A percentile compares a stretch with the other conserved stretches of the same genome.
These are phyloP conservation scores for Drosophila greeni DNA, from an alignment of 2,888 invertebrate genomes.

Conservation along the genomic window DNA sequence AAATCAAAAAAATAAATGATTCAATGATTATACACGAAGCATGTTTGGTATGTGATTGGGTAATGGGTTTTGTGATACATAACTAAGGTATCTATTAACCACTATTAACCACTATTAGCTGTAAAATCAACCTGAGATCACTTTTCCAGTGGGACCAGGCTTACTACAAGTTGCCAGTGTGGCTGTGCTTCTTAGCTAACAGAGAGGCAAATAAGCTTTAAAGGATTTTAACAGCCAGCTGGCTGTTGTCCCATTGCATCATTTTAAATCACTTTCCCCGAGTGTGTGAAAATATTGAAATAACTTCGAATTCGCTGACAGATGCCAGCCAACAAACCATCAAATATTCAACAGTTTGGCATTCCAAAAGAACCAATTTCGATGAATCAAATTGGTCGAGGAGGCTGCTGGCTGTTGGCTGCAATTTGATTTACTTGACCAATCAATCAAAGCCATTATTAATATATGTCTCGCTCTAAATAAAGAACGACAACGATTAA, in stretches of 20 bases:
- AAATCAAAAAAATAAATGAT: conserved; percentile 19
- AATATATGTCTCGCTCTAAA: conserved; percentile 20
- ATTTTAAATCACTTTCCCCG: conserved; percentile 1
- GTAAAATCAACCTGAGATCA: too few species aligned
- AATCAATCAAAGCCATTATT: conserved; percentile 29
- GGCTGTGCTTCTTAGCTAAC: too few species aligned
- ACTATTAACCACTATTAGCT: too few species aligned
- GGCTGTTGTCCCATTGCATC: neutral
- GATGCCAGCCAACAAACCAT: conserved; percentile 7
- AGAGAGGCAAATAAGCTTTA: too few species aligned
- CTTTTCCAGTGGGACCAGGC: too few species aligned
- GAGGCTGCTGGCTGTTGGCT: neutral
- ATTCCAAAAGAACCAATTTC: neutral
- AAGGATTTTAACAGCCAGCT: too few species aligned
- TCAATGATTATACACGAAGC: conserved; percentile 21
- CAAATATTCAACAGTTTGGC: conserved; percentile 7
- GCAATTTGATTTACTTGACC: conserved; percentile 2
- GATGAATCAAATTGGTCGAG: neutral
- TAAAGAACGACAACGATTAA: conserved; percentile 31
- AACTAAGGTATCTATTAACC: too few species aligned
- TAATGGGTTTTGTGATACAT: neutral
- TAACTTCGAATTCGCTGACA: neutral
- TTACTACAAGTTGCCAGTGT: neutral
- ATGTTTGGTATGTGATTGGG: neutral
- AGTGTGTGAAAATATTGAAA: neutral